These are phyloP conservation scores for Lasiommata megera DNA, from an alignment of 2,888 invertebrate species.

Conservation along the genomic window DNA sequence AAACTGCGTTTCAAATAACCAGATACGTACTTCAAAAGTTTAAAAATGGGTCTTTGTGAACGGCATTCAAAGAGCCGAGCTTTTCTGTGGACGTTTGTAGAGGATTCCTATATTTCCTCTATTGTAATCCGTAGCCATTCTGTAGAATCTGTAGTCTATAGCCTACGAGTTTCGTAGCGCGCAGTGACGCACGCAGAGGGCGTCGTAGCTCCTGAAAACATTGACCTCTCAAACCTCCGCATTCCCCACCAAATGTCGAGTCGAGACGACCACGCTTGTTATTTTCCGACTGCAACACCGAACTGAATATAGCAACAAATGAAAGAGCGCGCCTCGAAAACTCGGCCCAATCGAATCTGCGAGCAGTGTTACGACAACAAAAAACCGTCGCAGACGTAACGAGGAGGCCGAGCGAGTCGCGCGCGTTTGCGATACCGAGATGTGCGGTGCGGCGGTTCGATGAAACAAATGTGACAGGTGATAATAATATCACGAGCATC, in stretches of 20 bases:
- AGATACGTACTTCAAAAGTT: not conserved
- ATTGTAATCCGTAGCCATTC: conserved; percentile 5
- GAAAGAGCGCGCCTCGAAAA: conserved; percentile 16
- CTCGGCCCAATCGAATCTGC: conserved; percentile 23
- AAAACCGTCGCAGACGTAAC: conserved; percentile 26
- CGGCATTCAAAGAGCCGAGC: conserved; percentile 4
- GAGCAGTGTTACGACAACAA: conserved; percentile 28
- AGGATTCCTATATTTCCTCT: conserved; percentile 2
- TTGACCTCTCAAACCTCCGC: conserved; percentile 59
- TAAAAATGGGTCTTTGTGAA: conserved; percentile 1
- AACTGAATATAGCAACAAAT: conserved; percentile 22
- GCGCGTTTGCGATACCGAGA: conserved; percentile 19
- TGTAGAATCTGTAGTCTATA: conserved; percentile 45
- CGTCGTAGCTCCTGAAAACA: conserved; percentile 63
- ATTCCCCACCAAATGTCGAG: conserved; percentile 42
- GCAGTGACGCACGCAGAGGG: conserved; percentile 63
- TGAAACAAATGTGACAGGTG: conserved; percentile 23
- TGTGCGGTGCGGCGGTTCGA: conserved; percentile 16
- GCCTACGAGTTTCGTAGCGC: conserved; percentile 71
- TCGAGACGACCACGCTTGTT: conserved; percentile 24
- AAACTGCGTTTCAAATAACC: conserved; percentile 1
- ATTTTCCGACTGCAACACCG: conserved; percentile 35
- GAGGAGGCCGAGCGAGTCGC: not conserved
- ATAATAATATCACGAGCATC: not conserved
- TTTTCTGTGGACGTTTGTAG: conserved; percentile 1